phyloP scores from a whole-genome alignment of 1,140 invertebrate species.

The Samia ricini region DNA sequence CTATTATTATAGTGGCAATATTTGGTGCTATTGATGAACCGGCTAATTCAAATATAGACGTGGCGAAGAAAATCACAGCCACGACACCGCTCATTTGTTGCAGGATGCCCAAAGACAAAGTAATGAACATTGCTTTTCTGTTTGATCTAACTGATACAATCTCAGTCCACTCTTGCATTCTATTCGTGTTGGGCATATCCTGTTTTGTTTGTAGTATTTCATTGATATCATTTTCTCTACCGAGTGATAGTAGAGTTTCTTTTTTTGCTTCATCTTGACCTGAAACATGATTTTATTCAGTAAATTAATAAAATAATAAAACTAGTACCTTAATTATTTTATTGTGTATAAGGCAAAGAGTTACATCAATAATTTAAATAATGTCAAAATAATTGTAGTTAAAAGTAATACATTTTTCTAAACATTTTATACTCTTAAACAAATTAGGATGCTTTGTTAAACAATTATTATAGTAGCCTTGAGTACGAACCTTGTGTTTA shows the following conservation, averaged over 20 bases:
- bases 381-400: no score
- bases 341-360: no score
- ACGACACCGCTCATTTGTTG: constrained; percentile 42
- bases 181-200: background rate
- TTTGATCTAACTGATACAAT: constrained; percentile 50
- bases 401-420: no score
- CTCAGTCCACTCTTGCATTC: constrained; percentile 14
- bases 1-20: constrained; percentile 47
- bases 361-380: no score
- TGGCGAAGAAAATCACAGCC: constrained; percentile 42
- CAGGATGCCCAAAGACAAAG: constrained; percentile 36
- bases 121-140: constrained; percentile 41
- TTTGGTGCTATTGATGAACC: constrained; percentile 39
- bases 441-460: no score
- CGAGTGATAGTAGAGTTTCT: constrained; percentile 32
- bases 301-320: no score
- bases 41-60: constrained; percentile 41
- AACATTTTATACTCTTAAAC: no score
- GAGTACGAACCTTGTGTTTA: no score
- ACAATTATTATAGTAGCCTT: no score
- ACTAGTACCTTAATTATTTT: no score
- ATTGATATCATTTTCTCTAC: constrained; percentile 39
- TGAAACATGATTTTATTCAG: no score
- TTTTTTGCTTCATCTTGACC: constrained; percentile 40
- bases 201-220: constrained; percentile 25